A percentile compares a stretch with the other conserved stretches of the same genome.
Conservation (phyloP, 2,797 vertebrate genomes). For the Periparus ater region DNA sequence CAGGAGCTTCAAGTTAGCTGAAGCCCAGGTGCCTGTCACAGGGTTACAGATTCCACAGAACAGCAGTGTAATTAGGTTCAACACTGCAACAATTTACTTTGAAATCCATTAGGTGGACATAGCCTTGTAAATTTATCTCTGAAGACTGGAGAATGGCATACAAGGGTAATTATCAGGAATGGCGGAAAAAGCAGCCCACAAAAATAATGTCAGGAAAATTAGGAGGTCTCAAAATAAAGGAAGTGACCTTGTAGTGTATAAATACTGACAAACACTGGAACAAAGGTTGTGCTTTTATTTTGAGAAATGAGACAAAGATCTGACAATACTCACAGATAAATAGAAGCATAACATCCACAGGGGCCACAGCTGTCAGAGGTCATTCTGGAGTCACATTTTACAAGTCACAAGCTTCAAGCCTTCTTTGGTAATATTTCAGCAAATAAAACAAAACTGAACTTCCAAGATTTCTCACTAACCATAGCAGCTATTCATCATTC, state of each 20-base stretch:
- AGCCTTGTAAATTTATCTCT: constrained; percentile 19
- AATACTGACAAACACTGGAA: constrained; percentile 45
- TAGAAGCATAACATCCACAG: constrained; percentile 23
- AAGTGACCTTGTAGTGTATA: constrained; percentile 9
- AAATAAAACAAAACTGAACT: constrained; percentile 62
- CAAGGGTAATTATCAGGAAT: neutral
- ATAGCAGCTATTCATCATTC: constrained; percentile 65
- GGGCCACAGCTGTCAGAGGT: constrained; percentile 26
- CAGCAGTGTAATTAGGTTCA: constrained; percentile 16
- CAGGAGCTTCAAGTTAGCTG: neutral
- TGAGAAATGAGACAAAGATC: constrained; percentile 40
- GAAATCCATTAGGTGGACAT: neutral
- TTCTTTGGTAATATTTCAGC: constrained; percentile 49
- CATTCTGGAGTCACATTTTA: constrained; percentile 37
- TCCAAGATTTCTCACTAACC: constrained; percentile 50
- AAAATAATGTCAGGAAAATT: constrained; percentile 43
- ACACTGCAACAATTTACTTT: constrained; percentile 17
- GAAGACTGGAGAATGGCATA: constrained; percentile 13
- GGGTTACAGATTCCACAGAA: neutral
- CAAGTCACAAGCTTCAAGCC: constrained; percentile 30
- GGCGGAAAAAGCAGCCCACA: neutral
- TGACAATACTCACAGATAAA: constrained; percentile 41
- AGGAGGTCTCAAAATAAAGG: constrained; percentile 20
- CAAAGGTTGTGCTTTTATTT: constrained; percentile 46
- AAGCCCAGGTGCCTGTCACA: neutral